Evolutionary conservation across 2,888 invertebrate species (phyloP), one percentile per base, ranked within the genome.

Genomic region (Furcula furcula): DNA sequence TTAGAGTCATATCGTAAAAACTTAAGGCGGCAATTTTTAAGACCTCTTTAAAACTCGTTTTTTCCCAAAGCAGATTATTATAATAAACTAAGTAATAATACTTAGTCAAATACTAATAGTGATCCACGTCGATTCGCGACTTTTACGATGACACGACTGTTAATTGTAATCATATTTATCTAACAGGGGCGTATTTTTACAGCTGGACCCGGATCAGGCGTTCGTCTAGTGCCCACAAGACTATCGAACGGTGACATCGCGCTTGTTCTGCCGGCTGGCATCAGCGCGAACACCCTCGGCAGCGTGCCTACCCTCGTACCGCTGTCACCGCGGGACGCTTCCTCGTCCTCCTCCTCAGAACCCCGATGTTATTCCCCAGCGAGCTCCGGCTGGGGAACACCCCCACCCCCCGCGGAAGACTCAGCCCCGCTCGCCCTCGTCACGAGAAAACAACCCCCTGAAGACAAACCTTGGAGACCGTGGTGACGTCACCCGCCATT

Each of bases 171-270:
- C n/a, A n/a, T n/a, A n/a, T 19, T 20, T 34, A 31, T 34, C 16
- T 51, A 43, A 38, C 12, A 25, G 5, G 7, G 11, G 1, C 31
- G 0, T 37, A 30, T 51, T 31, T 91, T 60, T 51, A 4, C 73
- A 87, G 94, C 94, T 55, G 93, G 94, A 13, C 90, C 91, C 10
- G 93, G 92, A 1, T 90, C 91, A 4, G 93, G 93, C 0, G 91
- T 95, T 2, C 95, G 95, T 44, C 82, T 96, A 31, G 94, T 96
- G 7, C 95, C 95, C 12, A 96, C 95, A 7, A 90, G 95, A 48
- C 72, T 96, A 10, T 92, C 95, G 13, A 96, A 95, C 65, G 96
- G 96, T 0, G 95, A 95, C 74, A 93, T 96, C 46, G 95, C 96
- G 0, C 83, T 96, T 10, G 93, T 96, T 0, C 70, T 96, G 35